A percentile compares a stretch with the other conserved stretches of the same genome.
Evolutionary conservation across 1,140 invertebrate genomes (phyloP).

Genomic region (Amphibalanus amphitrite): DNA sequence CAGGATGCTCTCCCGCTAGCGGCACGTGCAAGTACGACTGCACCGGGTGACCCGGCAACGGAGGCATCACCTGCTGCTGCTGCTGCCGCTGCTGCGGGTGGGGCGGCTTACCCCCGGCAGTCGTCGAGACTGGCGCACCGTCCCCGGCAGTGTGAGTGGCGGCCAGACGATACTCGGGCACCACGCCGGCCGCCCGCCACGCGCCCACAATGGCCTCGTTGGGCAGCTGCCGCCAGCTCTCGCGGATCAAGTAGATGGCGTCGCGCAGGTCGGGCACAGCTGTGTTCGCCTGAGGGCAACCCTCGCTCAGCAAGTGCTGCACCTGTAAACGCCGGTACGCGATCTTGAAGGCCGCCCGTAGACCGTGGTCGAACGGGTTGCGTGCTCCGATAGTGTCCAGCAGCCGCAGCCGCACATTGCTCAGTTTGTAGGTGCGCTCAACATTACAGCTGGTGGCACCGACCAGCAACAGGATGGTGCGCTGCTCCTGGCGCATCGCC

Average conservation of each 20-base stretch:
- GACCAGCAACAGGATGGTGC: background rate
- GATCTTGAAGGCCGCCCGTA: background rate
- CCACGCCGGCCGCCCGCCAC: background rate
- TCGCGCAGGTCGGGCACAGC: background rate
- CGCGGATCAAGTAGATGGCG: background rate
- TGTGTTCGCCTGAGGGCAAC: background rate
- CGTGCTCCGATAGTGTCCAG: background rate
- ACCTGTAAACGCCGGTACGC: background rate
- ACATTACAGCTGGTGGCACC: background rate
- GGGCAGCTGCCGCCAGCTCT: background rate
- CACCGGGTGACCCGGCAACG: background rate
- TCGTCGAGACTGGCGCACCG: no score
- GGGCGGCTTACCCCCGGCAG: no score
- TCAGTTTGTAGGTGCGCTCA: background rate
- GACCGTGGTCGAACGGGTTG: background rate
- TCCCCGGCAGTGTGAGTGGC: no score
- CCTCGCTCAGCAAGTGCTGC: background rate
- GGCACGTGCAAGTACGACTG: background rate
- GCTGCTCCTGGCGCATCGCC: background rate
- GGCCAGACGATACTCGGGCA: background rate
- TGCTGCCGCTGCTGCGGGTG: background rate
- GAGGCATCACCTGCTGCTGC: constrained; percentile 2
- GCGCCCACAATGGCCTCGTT: background rate
- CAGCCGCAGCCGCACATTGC: background rate
- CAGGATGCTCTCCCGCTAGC: background rate